phyloP scores from a whole-genome alignment of 1,140 invertebrate species.

The Camponotus pennsylvanicus region DNA sequence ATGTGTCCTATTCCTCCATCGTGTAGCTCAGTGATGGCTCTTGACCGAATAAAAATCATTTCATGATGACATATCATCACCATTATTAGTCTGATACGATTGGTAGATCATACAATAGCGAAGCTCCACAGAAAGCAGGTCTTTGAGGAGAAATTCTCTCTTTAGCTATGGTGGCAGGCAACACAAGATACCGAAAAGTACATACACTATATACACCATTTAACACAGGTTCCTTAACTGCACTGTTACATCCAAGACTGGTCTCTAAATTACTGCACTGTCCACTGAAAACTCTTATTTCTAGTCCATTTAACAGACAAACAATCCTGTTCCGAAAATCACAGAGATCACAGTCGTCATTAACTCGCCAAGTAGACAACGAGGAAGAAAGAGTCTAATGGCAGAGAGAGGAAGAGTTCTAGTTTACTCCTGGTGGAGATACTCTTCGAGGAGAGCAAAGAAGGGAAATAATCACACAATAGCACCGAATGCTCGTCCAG shows the following conservation, averaged over 20 bases:
- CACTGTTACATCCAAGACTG: slow-evolving; percentile 11
- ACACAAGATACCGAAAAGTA: slow-evolving; percentile 65
- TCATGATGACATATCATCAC: slow-evolving; percentile 8
- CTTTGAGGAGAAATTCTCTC: background rate
- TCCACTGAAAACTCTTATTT: slow-evolving; percentile 9
- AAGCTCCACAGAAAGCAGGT: slow-evolving; percentile 11
- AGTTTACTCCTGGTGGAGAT: slow-evolving; percentile 5
- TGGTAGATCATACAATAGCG: slow-evolving; percentile 51
- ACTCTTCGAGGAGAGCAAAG: background rate
- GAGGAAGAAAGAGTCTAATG: background rate
- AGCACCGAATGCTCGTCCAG: background rate
- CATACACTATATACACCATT: slow-evolving; percentile 50
- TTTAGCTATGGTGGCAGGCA: background rate
- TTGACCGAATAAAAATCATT: background rate
- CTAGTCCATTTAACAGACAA: background rate
- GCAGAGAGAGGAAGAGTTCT: background rate
- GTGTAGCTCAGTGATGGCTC: slow-evolving; percentile 5
- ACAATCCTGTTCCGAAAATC: slow-evolving; percentile 19
- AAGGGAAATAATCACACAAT: background rate
- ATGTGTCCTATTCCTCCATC: slow-evolving; percentile 57
- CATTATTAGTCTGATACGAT: slow-evolving; percentile 43
- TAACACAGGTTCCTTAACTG: slow-evolving; percentile 11
- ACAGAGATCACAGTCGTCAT: slow-evolving; percentile 38
- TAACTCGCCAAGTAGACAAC: background rate
- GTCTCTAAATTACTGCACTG: slow-evolving; percentile 6